Evolutionary conservation across 2,113 vertebrate species (phyloP), one percentile per base, ranked within the genome.

Genomic region (Xiphophorus couchianus): DNA sequence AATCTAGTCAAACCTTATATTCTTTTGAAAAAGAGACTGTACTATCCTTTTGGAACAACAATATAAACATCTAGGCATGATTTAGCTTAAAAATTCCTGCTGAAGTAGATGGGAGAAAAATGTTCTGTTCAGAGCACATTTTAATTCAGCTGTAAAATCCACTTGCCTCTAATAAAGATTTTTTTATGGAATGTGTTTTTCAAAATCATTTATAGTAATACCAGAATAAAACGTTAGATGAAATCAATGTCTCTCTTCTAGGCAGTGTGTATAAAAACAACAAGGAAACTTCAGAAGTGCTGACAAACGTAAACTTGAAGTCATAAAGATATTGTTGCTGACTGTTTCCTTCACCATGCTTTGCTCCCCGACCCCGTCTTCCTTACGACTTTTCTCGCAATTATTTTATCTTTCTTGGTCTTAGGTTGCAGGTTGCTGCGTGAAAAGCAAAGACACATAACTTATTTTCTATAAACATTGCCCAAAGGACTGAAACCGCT

Each of bases 231-330:
- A 85, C 54, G 83, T 88, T 69, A 42, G 39, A 42, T 42, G 71
- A 83, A 88, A 90, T 88, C 27, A 87, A 88, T 86, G 79, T 83
- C 68, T 74, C 51, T 78, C 65, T 83, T 81, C 27, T 62, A 70
- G 61, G 71, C 28, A 28, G 66, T 80, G 35, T 65, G 48, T 62
- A 74, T 69, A 82, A 76, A 89, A 77, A 84, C 78, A 69, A 88
- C 35, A 69, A 64, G 66, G 58, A n/a, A 86, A 87, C 74, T 83
- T 81, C 69, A 84, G 76, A 89, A 89, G 78, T 83, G 84, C 83
- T 87, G 86, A 92, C 84, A 76, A 66, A 82, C 72, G 78, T 79
- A 73, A 74, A 86, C 54, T 78, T 80, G 83, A 51, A 75, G 54
- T 44, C 63, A 44, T 80, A 70, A 85, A 69, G 72, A 89, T 80